Percentiles rank a stretch among this genome's conserved stretches.
These are phyloP conservation scores for Hyperoplus lanceolatus DNA, from an alignment of 2,797 vertebrate species.

Conservation along the genomic window DNA sequence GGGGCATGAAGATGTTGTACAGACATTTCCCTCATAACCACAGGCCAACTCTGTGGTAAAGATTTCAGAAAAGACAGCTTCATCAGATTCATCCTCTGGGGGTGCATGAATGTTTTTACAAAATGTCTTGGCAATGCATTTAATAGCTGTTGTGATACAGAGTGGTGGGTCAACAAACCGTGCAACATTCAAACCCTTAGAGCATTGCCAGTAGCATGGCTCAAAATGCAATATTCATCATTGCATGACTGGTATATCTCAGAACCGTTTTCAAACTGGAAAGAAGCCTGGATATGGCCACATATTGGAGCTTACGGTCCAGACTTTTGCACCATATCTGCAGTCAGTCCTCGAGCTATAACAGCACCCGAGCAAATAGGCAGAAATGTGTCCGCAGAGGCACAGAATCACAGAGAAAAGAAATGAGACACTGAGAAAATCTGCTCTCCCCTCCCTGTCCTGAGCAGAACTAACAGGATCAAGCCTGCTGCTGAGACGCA, in stretches of 20 bases:
- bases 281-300: constrained; percentile 19
- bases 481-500: constrained; percentile 59
- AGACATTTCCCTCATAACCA: too few species aligned
- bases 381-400: constrained; percentile 18
- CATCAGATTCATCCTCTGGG: not conserved
- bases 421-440: constrained; percentile 31
- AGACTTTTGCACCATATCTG: constrained; percentile 23
- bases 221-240: not conserved
- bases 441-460: constrained; percentile 40
- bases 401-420: constrained; percentile 23
- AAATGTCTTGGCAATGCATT: not conserved
- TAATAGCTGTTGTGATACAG: not conserved
- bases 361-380: constrained; percentile 29
- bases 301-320: constrained; percentile 12
- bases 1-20: not conserved
- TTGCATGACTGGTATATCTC: constrained; percentile 17
- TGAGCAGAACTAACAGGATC: constrained; percentile 76
- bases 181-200: not conserved
- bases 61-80: not conserved
- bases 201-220: not conserved
- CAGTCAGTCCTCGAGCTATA: constrained; percentile 24
- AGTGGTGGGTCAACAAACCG: not conserved
- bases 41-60: not conserved
- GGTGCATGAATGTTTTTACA: not conserved
- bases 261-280: constrained; percentile 20